phyloP scores from a whole-genome alignment of 1,140 invertebrate genomes.

The Drosophila nigrodunni region DNA sequence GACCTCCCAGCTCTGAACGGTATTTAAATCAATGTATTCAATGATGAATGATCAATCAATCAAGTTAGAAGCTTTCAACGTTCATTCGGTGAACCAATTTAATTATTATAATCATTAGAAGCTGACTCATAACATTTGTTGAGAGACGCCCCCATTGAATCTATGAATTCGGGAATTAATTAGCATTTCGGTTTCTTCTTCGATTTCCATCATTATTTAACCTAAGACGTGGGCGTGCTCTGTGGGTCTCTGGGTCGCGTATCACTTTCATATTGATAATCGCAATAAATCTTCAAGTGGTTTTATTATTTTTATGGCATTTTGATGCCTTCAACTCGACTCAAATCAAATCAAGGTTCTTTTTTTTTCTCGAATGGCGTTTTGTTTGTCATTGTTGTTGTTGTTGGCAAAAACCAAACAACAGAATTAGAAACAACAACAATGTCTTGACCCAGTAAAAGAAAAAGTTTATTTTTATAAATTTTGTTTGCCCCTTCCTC shows the following conservation, averaged over 20 bases:
- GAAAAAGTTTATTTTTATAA: constrained; percentile 79
- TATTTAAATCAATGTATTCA: constrained; percentile 1
- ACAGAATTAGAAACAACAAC: constrained; percentile 47
- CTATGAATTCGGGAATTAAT: constrained; percentile 5
- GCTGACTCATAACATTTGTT: constrained; percentile 23
- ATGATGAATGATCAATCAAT: not conserved
- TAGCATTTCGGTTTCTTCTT: constrained; percentile 3
- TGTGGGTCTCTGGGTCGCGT: constrained; percentile 67
- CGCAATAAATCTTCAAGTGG: constrained; percentile 65
- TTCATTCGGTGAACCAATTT: constrained; percentile 29
- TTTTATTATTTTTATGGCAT: constrained; percentile 64
- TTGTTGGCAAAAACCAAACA: constrained; percentile 46
- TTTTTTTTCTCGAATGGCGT: constrained; percentile 11
- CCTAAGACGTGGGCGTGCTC: constrained; percentile 41
- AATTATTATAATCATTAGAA: constrained; percentile 33
- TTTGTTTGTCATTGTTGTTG: constrained; percentile 50
- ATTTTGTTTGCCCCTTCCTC: constrained; percentile 33
- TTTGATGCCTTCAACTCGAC: constrained; percentile 12
- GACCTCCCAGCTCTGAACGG: constrained; percentile 27
- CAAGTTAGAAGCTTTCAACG: constrained; percentile 16
- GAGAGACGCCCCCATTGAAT: constrained; percentile 3
- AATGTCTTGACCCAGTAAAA: constrained; percentile 74
- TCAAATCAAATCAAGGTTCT: constrained; percentile 47
- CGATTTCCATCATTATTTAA: constrained; percentile 11
- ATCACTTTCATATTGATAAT: constrained; percentile 81